These are phyloP conservation scores for Oxytorus armatus DNA, from an alignment of 2,888 invertebrate genomes.

Conservation along the genomic window DNA sequence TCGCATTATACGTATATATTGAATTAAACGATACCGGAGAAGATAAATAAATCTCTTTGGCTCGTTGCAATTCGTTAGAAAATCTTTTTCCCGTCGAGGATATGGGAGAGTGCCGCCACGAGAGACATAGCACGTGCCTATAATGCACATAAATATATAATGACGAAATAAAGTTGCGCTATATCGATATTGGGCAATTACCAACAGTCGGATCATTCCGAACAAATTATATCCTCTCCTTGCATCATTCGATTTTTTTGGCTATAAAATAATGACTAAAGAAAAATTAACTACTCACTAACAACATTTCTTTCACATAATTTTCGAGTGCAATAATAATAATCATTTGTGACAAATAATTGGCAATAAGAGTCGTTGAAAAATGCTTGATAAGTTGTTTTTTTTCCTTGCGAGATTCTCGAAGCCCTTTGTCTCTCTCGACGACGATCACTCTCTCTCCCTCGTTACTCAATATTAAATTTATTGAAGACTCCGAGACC, in stretches of 20 bases:
- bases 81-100: slow-evolving; percentile 46
- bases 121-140: slow-evolving; percentile 30
- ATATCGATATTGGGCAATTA: slow-evolving; percentile 49
- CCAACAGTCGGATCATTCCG: neutral
- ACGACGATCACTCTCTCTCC: neutral
- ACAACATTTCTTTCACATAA: neutral
- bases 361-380: neutral
- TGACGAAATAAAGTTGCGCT: slow-evolving; percentile 56
- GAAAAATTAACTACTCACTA: neutral
- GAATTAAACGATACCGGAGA: slow-evolving; percentile 36
- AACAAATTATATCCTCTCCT: neutral
- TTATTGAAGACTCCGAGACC: slow-evolving; percentile 41
- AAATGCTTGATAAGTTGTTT: neutral
- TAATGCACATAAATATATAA: slow-evolving; percentile 16
- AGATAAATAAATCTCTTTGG: slow-evolving; percentile 56
- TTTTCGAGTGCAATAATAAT: neutral
- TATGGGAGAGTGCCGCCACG: slow-evolving; percentile 18
- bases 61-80: slow-evolving; percentile 50
- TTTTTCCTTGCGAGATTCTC: neutral
- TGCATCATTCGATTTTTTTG: neutral
- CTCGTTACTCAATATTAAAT: slow-evolving; percentile 36
- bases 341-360: slow-evolving; percentile 13
- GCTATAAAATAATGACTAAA: neutral
- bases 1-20: slow-evolving; percentile 3
- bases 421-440: slow-evolving; percentile 7